Percentiles rank a stretch among this genome's conserved stretches.
These are phyloP conservation scores for Sphaerophoria rueppellii DNA, from an alignment of 2,888 invertebrate species.

Conservation along the genomic window DNA sequence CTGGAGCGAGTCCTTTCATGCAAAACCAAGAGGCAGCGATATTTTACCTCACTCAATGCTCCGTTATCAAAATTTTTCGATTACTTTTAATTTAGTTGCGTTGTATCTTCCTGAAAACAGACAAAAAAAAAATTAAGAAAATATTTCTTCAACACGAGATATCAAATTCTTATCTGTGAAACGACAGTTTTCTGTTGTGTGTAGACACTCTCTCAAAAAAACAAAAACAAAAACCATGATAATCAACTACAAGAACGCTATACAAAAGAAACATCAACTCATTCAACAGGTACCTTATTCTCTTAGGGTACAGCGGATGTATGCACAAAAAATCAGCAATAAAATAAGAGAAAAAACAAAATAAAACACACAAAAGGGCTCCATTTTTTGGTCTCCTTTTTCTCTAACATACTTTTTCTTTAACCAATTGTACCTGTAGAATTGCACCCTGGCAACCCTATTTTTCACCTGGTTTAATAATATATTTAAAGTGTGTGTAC, in stretches of 20 bases:
- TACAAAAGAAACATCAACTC: constrained; percentile 27
- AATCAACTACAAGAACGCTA: constrained; percentile 59
- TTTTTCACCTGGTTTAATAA: constrained; percentile 65
- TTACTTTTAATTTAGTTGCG: constrained; percentile 73
- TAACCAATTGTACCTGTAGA: not conserved
- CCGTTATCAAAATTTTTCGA: constrained; percentile 72
- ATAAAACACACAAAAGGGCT: not conserved
- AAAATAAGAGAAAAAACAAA: constrained; percentile 4
- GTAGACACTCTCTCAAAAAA: constrained; percentile 41
- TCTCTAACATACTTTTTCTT: constrained; percentile 40
- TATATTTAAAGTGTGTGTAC: constrained; percentile 55
- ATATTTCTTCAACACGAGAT: constrained; percentile 63
- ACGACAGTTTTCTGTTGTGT: constrained; percentile 56
- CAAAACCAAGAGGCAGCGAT: constrained; percentile 36
- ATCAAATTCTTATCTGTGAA: constrained; percentile 65
- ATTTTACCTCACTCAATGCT: constrained; percentile 71
- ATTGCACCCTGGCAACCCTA: constrained; percentile 69
- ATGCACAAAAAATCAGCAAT: constrained; percentile 10
- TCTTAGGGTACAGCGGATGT: constrained; percentile 31
- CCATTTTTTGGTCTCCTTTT: constrained; percentile 65
- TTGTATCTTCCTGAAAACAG: constrained; percentile 52
- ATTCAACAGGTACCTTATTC: constrained; percentile 65
- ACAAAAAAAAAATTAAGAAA: constrained; percentile 36
- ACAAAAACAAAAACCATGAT: constrained; percentile 40
- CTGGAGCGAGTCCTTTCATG: constrained; percentile 47